phyloP scores from a whole-genome alignment of 2,797 vertebrate genomes.

The Sebastes hubbsi region DNA sequence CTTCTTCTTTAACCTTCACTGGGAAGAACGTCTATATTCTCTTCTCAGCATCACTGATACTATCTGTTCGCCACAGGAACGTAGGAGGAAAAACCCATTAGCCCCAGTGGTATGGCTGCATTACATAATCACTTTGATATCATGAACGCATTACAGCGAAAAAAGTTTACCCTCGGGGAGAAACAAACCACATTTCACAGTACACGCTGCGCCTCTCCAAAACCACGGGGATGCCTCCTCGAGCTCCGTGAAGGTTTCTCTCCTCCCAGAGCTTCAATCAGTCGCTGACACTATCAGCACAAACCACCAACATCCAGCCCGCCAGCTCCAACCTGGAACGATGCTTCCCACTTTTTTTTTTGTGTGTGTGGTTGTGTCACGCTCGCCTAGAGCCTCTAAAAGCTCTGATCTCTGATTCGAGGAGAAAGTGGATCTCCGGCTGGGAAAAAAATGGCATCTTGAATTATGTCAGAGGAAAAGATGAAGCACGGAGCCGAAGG shows the following conservation, averaged over 20 bases:
- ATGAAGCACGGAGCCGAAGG: not conserved
- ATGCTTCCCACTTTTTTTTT: not conserved
- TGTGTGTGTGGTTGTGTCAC: not conserved
- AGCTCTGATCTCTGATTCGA: not conserved
- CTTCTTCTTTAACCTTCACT: not conserved
- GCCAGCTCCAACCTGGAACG: not conserved
- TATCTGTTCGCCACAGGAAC: not conserved
- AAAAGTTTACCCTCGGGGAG: not conserved
- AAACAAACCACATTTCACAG: constrained; percentile 3
- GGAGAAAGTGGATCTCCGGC: not conserved
- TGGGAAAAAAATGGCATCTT: constrained; percentile 3
- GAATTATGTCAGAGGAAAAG: not conserved
- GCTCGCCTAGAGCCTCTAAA: not conserved
- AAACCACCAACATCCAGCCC: not conserved
- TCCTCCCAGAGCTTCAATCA: not conserved
- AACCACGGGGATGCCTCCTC: not conserved
- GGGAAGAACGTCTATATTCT: not conserved
- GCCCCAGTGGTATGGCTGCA: not conserved
- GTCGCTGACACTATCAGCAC: not conserved
- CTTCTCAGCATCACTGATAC: not conserved
- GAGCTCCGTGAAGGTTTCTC: not conserved
- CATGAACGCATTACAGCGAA: not conserved
- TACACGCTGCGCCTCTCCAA: not conserved
- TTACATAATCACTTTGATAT: constrained; percentile 30
- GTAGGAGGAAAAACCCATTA: not conserved